phyloP scores from a whole-genome alignment of 1,140 invertebrate genomes.

The Hermetia illucens region DNA sequence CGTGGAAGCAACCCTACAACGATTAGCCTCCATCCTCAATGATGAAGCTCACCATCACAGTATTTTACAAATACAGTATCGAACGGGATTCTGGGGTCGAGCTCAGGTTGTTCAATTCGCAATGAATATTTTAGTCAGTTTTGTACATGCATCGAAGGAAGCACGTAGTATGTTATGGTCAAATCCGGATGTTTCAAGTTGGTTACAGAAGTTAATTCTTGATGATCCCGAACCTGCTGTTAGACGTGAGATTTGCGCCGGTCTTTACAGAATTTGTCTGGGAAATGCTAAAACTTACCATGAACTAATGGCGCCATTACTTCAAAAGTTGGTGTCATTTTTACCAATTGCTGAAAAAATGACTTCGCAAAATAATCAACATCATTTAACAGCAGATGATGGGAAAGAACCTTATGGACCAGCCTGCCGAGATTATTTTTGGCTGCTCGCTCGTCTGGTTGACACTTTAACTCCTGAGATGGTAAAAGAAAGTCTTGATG shows the following conservation, averaged over 20 bases:
- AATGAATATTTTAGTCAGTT: slow-evolving; percentile 66
- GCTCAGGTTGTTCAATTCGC: slow-evolving; percentile 73
- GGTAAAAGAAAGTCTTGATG: slow-evolving; percentile 47
- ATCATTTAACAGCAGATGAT: slow-evolving; percentile 51
- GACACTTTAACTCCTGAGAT: slow-evolving; percentile 70
- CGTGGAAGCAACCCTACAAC: slow-evolving; percentile 62
- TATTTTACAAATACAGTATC: slow-evolving; percentile 49
- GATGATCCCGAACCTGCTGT: slow-evolving; percentile 77
- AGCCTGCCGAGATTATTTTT: slow-evolving; percentile 87
- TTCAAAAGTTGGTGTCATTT: slow-evolving; percentile 65
- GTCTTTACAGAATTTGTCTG: slow-evolving; percentile 71
- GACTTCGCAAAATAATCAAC: slow-evolving; percentile 45
- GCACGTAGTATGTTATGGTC: slow-evolving; percentile 51
- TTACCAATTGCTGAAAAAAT: slow-evolving; percentile 71
- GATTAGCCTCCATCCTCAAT: slow-evolving; percentile 72
- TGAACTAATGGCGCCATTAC: slow-evolving; percentile 54
- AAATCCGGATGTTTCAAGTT: slow-evolving; percentile 47
- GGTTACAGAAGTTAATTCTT: slow-evolving; percentile 61
- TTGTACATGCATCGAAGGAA: slow-evolving; percentile 59
- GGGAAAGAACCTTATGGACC: slow-evolving; percentile 86
- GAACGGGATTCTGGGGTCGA: slow-evolving; percentile 75
- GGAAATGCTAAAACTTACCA: slow-evolving; percentile 49
- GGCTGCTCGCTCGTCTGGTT: slow-evolving; percentile 74
- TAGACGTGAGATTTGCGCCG: slow-evolving; percentile 74
- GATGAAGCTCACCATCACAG: slow-evolving; percentile 61